Evolutionary conservation across 2,113 vertebrate genomes (phyloP), one percentile per base, ranked within the genome.

Genomic region (Ciconia boyciana): DNA sequence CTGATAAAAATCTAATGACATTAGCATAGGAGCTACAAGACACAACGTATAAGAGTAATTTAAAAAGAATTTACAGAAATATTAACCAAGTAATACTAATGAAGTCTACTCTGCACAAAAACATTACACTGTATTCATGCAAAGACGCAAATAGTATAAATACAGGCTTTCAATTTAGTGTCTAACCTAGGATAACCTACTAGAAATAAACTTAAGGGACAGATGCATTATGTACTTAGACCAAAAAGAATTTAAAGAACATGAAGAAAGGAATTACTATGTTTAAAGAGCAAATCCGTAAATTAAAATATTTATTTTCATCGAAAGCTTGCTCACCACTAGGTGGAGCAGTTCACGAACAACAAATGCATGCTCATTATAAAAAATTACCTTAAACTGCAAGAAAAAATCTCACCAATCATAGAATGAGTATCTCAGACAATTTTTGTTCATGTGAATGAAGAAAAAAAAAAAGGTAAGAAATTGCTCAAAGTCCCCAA

Each of bases 331-430:
- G 58, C 24, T 92, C n/a, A 49, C 92, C 95, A 95, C 91, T 55
- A 92, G 96, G 81, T 95, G 96, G 95, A 80, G 83, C 71, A 80
- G 48, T 61, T 77, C 46, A 78, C 18, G 65, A 96, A 89, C n/a
- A 93, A 61, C 57, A 89, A 72, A 88, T 1, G 16, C 41, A 36
- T 0, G 12, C 31, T 76, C 4, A 19, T 8, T 9, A 24, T 4
- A 25, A 93, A 28, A 54, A 39, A 61, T 8, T 36, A 32, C 43
- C 34, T 78, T 26, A 11, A 64, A 60, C 43, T 31, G 32, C 18
- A 72, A 34, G 52, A 80, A 29, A 10, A 79, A 58, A 71, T 36
- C 49, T 80, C 86, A 82, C 25, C 69, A 85, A 44, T 10, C 24
- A 49, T n/a, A 83, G 51, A 82, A 62, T 31, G 4, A 71, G 12